Percentiles rank a stretch among this genome's conserved stretches.
Conservation (phyloP, 2,888 invertebrate genomes). For the Philaethria dido region DNA sequence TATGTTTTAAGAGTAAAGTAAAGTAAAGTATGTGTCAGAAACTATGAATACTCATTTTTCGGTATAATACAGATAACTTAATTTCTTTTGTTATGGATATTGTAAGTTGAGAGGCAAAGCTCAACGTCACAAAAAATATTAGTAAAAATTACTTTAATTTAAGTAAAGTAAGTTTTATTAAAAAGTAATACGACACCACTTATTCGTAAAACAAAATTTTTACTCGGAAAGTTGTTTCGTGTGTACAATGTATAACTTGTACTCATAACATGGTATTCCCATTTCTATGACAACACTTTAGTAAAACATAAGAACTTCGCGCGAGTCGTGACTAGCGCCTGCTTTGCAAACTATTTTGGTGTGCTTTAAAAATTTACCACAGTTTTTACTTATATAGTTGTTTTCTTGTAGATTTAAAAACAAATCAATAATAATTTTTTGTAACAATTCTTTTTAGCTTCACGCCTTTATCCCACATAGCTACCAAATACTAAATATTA, state of each 20-base stretch:
- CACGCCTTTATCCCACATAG: too few relatives aligned
- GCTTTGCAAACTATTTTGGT: constrained; percentile 14
- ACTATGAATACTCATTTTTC: too few relatives aligned
- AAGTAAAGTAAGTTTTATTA: not conserved
- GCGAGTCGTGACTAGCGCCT: constrained; percentile 29
- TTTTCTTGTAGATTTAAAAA: not conserved
- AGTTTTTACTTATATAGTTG: not conserved
- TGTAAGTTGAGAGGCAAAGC: not conserved
- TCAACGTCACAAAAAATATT: not conserved
- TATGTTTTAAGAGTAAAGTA: too few relatives aligned
- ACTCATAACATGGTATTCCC: constrained; percentile 27
- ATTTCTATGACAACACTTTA: constrained; percentile 37
- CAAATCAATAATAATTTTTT: not conserved
- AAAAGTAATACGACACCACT: not conserved
- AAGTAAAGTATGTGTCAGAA: too few relatives aligned
- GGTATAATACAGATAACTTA: not conserved
- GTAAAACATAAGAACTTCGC: constrained; percentile 26
- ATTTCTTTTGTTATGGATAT: not conserved
- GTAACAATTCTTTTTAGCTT: too few relatives aligned
- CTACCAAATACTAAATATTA: too few relatives aligned
- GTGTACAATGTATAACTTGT: not conserved
- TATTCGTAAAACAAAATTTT: not conserved
- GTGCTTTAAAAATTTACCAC: not conserved
- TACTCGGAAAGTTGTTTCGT: not conserved
- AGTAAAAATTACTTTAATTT: not conserved